Evolutionary conservation across 2,888 invertebrate genomes (phyloP).

Genomic region (Drosophila sordidula): DNA sequence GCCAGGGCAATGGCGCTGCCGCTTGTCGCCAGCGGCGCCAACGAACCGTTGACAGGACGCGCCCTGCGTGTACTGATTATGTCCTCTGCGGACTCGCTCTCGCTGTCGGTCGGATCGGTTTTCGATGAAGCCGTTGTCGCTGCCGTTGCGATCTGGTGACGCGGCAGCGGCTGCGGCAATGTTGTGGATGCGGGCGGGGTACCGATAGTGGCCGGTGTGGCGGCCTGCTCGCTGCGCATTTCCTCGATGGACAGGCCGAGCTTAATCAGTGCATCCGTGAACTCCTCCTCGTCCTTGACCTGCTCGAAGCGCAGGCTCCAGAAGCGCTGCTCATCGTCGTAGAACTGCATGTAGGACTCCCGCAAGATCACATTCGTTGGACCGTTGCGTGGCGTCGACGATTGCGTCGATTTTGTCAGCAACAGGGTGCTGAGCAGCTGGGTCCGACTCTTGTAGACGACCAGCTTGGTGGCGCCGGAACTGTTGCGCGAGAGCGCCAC

Average conservation of each 20-base stretch:
- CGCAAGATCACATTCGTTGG: slow-evolving; percentile 50
- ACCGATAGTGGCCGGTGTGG: not conserved
- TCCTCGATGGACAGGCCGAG: slow-evolving; percentile 30
- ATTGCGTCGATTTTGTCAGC: slow-evolving; percentile 35
- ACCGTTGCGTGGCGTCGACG: slow-evolving; percentile 10
- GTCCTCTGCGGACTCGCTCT: slow-evolving; percentile 36
- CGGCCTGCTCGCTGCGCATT: not conserved
- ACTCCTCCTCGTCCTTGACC: slow-evolving; percentile 47
- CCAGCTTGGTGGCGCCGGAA: slow-evolving; percentile 56
- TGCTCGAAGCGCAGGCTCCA: slow-evolving; percentile 87
- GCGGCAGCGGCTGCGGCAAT: not conserved
- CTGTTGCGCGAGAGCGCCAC: slow-evolving; percentile 84
- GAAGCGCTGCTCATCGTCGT: slow-evolving; percentile 86
- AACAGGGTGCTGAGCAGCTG: slow-evolving; percentile 62
- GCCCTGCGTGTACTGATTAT: not conserved
- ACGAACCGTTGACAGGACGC: not conserved
- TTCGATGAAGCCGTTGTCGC: too few species aligned
- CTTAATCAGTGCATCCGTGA: slow-evolving; percentile 12
- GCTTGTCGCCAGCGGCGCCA: not conserved
- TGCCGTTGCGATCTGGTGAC: not conserved
- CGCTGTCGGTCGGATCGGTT: slow-evolving; percentile 14
- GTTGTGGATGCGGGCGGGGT: not conserved
- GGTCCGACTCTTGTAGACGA: slow-evolving; percentile 69
- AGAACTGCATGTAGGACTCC: slow-evolving; percentile 80
- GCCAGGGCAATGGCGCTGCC: slow-evolving; percentile 3